These are phyloP conservation scores for Caenorhabditis virilis DNA, from an alignment of 2,888 invertebrate species.

Conservation along the genomic window DNA sequence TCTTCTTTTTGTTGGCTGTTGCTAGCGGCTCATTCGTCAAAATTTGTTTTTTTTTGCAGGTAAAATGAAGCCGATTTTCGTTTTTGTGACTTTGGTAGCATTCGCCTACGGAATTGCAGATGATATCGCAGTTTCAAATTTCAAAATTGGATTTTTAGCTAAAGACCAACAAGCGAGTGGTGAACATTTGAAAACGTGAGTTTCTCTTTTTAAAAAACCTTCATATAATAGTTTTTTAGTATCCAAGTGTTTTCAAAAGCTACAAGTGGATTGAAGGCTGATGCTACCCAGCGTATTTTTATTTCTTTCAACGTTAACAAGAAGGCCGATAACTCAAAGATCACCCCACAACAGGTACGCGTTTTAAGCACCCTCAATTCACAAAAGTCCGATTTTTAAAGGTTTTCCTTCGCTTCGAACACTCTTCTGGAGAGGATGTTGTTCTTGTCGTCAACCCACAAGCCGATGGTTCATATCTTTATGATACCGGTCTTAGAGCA, in stretches of 20 bases:
- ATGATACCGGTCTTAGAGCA: constrained; percentile 14
- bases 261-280: constrained; percentile 78
- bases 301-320: constrained; percentile 82
- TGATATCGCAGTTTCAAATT: constrained; percentile 78
- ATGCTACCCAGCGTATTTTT: constrained; percentile 85
- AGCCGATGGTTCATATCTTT: constrained; percentile 11
- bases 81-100: too few species aligned
- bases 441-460: constrained; percentile 70
- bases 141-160: constrained; percentile 72
- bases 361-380: too few species aligned
- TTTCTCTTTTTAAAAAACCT: neutral
- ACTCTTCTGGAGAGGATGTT: constrained; percentile 80
- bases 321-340: constrained; percentile 75
- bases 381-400: constrained; percentile 47
- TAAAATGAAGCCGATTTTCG: constrained; percentile 17
- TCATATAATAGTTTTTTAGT: constrained; percentile 70
- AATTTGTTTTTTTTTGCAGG: neutral
- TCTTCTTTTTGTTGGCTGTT: constrained; percentile 1
- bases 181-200: constrained; percentile 25
- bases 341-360: constrained; percentile 75
- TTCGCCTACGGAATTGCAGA: too few species aligned
- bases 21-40: neutral
- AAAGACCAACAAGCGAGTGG: constrained; percentile 62
- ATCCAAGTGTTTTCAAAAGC: constrained; percentile 80
- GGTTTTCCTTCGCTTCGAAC: constrained; percentile 82